Base-by-base conservation (phyloP, 92 coral and sea anemone species). In the Chrysogorgia sp. region DNA sequence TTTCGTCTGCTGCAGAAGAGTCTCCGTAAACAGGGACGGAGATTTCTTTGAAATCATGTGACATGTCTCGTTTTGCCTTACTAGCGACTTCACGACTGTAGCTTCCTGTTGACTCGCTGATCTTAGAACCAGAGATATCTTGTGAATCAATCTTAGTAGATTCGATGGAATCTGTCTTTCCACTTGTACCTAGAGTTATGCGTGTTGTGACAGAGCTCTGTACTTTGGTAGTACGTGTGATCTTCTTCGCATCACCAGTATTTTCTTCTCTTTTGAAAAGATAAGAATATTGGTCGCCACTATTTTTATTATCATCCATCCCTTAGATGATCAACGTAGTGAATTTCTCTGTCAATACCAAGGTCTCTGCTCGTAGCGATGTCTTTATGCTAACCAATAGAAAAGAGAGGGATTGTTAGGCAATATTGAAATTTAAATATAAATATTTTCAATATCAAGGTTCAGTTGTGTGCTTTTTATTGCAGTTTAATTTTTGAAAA, bases 21-120 rank as follows among this genome's bases (percentile, higher is more conserved):
- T 49, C 59, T 19, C 48, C 28, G 19, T 45, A 34, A 34, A 30
- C 48, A 3, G 37, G 76, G 15, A 15, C n/a, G 53, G 53, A 6
- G 52, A 72, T 40, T 2, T 72, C 79, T 72, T 59, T 26, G 23
- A 57, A 37, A 57, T 22, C 76, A 45, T 40, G 76, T 69, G 76
- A 69, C 34, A 57, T 45, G 40, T 57, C 34, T 69, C 31, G 48
- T 43, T 34, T 57, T 15, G 35, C 34, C 1, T 57, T 35, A 22
- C 59, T 49, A n/a, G 45, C 76, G 34, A 7, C 7, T 47, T 57
- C 60, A 49, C 59, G 21, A 21, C 26, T 67, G 29, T 67, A 23
- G 13, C 74, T 35, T 10, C 59, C 21, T 69, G 59, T 69, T 48
- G 60, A 30, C 34, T 45, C 59, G 34, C 60, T 35, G 31, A 43